Conservation (phyloP, 2,888 invertebrate genomes). For the Morpho achilles region DNA sequence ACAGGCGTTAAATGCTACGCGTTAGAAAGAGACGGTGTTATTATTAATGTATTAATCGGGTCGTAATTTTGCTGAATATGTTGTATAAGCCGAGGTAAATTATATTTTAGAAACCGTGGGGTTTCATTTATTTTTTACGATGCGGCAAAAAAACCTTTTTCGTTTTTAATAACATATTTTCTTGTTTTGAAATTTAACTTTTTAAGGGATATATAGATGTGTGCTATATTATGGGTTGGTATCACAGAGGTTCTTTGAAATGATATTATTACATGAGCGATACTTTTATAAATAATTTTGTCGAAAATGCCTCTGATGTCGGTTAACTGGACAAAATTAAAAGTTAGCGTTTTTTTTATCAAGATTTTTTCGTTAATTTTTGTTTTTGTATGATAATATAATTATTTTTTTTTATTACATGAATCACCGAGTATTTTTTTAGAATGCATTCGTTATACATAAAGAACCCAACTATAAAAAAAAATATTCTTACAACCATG, state of each 20-base stretch:
- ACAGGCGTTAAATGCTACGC: conserved; percentile 19
- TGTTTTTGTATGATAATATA: no score
- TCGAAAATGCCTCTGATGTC: no score
- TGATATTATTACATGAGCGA: not conserved
- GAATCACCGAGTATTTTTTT: no score
- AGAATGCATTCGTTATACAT: no score
- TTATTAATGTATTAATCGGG: conserved; percentile 74
- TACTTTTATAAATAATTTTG: no score
- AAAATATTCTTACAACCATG: no score
- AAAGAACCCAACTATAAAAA: no score
- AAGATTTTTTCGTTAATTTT: no score
- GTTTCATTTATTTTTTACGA: conserved; percentile 25
- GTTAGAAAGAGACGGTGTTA: conserved; percentile 37
- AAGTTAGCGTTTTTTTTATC: no score
- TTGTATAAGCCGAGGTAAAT: conserved; percentile 53
- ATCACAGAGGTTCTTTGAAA: not conserved
- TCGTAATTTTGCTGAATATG: conserved; percentile 68
- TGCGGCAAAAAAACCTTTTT: conserved; percentile 21
- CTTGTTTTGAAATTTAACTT: conserved; percentile 9
- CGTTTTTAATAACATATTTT: conserved; percentile 24
- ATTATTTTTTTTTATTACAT: no score
- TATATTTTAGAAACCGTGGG: conserved; percentile 30
- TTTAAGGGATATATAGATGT: not conserved
- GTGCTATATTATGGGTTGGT: not conserved
- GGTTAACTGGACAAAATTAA: no score